Base-by-base conservation (phyloP, 2,888 invertebrate genomes). In the Coleophora deauratella region DNA sequence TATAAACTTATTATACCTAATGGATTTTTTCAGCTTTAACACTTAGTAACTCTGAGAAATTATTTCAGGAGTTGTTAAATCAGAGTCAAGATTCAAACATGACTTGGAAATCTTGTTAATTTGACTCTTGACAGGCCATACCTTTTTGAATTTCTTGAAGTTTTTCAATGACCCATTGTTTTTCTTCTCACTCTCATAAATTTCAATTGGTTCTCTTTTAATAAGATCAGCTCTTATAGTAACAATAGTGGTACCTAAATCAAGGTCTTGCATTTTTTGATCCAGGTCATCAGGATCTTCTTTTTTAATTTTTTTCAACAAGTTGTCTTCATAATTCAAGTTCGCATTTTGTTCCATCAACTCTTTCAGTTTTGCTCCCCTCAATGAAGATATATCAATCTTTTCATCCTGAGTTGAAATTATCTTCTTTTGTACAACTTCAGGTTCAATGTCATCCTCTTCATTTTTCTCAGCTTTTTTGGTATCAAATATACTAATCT, bases 91-190 rank as follows among this genome's bases (percentile, higher is more conserved):
- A 38, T 38, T 57, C 54, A 59, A 64, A 21, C 62, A 59, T 43
- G 66, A 57, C 37, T 56, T 62, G 10, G 69, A 59, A 46, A 71
- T 62, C 31, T 72, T 45, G 47, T 66, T 70, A 10, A 70, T 55
- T 46, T 76, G 73, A 63, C 66, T 72, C 54, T 72, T 80, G 7
- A 79, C 34, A 44, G 84, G 85, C 84, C 84, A 84, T 12, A 84
- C 73, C 49, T 85, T 85, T 56, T 80, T 81, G 45, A 85, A 84
- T 46, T 70, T 85, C 45, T 85, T 85, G 52, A 82, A 85, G 55
- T 85, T 84, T 43, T 62, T 74, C 1, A 64, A 43, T 10, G 10
- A 1, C 13, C 37, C 10, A 14, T 27, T 12, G 12, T 9, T 42
- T 53, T 50, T 37, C 41, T 57, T 51, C n/a, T 11, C 35, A 41